These are phyloP conservation scores for Bos taurus DNA, from an alignment of 2,113 vertebrate genomes.

Conservation along the genomic window DNA sequence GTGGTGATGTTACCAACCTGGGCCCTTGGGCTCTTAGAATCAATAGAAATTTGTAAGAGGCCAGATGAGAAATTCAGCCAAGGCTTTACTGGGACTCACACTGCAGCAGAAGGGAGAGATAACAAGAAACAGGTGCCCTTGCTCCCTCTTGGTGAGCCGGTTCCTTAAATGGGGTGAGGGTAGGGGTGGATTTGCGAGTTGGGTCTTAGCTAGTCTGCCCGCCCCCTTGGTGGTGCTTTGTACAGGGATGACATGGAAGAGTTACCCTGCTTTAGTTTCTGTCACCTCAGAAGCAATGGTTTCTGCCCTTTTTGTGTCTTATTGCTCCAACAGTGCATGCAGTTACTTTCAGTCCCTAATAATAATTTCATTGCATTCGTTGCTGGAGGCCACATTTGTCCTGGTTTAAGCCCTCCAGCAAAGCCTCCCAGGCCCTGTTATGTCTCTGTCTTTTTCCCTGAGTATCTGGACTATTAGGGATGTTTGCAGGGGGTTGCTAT, in stretches of 20 bases:
- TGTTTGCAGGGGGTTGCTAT: neutral
- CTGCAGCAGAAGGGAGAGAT: neutral
- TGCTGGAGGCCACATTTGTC: neutral
- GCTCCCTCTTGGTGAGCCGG: neutral
- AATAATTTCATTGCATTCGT: neutral
- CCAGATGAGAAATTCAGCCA: neutral
- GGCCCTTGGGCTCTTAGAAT: neutral
- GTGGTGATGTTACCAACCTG: neutral
- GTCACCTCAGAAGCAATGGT: neutral
- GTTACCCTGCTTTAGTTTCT: neutral
- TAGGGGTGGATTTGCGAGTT: neutral
- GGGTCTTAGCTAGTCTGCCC: neutral
- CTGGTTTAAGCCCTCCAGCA: neutral
- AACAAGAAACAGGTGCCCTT: neutral
- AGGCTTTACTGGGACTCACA: neutral
- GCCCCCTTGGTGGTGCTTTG: neutral
- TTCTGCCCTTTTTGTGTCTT: neutral
- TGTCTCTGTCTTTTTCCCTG: neutral
- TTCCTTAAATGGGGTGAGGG: neutral
- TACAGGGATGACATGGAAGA: neutral
- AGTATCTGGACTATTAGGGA: neutral
- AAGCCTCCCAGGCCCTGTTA: neutral
- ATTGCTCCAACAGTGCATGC: neutral
- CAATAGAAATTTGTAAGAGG: neutral
- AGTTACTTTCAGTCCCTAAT: neutral